Conservation (phyloP, 2,113 vertebrate species). For the Corydoras sp. region DNA sequence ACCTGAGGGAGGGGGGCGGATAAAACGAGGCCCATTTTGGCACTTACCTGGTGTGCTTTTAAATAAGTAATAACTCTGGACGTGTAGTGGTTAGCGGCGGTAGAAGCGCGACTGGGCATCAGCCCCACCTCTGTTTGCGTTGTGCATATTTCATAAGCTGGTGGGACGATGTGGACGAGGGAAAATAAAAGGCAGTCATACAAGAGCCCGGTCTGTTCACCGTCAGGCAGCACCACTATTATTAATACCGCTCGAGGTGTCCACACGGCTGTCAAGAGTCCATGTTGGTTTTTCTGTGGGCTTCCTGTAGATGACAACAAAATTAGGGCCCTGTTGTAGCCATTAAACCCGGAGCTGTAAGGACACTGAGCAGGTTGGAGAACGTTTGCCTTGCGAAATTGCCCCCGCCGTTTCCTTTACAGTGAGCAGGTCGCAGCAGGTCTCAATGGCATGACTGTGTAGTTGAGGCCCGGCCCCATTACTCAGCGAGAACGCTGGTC, state of each 20-base stretch:
- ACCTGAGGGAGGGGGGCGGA: conserved; percentile 37
- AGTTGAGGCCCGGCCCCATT: conserved; percentile 28
- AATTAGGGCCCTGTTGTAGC: conserved; percentile 60
- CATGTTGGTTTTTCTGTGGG: conserved; percentile 53
- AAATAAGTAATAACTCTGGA: conserved; percentile 75
- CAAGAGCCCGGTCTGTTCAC: conserved; percentile 67
- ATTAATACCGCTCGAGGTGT: conserved; percentile 65
- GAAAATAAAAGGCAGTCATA: conserved; percentile 68
- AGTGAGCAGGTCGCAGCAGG: conserved; percentile 59
- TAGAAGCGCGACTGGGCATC: conserved; percentile 67
- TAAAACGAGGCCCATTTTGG: conserved; percentile 65
- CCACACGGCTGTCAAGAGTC: conserved; percentile 63
- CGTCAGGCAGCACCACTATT: conserved; percentile 69
- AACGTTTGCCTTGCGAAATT: conserved; percentile 65
- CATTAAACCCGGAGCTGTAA: conserved; percentile 44
- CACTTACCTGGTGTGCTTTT: conserved; percentile 70
- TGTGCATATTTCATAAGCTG: conserved; percentile 75
- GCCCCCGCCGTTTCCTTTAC: conserved; percentile 59
- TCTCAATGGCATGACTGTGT: conserved; percentile 45
- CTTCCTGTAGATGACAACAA: conserved; percentile 71
- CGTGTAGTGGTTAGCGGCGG: conserved; percentile 71
- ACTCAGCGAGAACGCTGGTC: conserved; percentile 30
- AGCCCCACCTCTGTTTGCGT: conserved; percentile 75
- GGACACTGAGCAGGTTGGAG: conserved; percentile 60
- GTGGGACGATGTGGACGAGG: conserved; percentile 49